Percentiles rank a stretch among this genome's conserved stretches.
Conservation (phyloP, 2,797 vertebrate genomes). For the Myotis daubentonii region DNA sequence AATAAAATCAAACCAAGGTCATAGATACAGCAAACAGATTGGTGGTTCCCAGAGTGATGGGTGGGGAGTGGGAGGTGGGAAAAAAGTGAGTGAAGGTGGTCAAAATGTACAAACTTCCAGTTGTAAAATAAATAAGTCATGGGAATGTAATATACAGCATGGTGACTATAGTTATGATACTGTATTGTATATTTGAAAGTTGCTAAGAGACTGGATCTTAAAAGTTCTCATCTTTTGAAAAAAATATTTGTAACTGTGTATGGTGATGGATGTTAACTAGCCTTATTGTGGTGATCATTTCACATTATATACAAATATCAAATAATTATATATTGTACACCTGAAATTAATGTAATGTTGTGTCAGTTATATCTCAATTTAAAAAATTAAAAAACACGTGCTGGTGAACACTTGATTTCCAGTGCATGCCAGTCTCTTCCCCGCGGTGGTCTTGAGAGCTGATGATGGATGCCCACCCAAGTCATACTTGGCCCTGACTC, state of each 20-base stretch:
- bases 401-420: not conserved
- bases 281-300: not conserved
- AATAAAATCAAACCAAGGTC: not conserved
- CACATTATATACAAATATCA: not conserved
- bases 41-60: not conserved
- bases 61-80: not conserved
- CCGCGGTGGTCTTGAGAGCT: not conserved
- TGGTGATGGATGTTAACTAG: not conserved
- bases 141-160: not conserved
- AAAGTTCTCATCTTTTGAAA: not conserved
- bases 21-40: not conserved
- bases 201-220: not conserved
- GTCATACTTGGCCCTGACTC: rapidly evolving
- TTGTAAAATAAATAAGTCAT: not conserved
- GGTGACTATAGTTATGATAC: not conserved
- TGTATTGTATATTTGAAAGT: not conserved
- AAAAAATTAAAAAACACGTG: not conserved
- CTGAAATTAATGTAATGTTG: not conserved
- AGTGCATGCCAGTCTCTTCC: not conserved
- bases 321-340: not conserved
- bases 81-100: not conserved
- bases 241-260: not conserved
- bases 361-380: not conserved
- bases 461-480: not conserved
- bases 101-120: not conserved